phyloP scores from a whole-genome alignment of 2,113 vertebrate species.

The Trematomus loennbergii region DNA sequence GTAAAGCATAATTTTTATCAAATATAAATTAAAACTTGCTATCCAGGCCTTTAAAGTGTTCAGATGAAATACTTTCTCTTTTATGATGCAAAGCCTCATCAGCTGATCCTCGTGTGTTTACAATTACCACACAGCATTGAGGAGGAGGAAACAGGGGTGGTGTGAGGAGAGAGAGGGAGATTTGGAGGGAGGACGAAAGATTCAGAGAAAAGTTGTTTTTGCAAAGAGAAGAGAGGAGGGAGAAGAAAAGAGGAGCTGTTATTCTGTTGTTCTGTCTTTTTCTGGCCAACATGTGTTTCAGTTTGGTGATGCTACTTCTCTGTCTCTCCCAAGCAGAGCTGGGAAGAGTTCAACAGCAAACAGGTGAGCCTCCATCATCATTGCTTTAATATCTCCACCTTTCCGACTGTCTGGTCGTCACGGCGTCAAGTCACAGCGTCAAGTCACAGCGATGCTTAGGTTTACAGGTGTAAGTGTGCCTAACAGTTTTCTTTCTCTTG shows the following conservation, averaged over 20 bases:
- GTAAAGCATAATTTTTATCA: not conserved
- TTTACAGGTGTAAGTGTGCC: not conserved
- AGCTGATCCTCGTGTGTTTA: constrained; percentile 53
- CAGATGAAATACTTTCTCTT: constrained; percentile 4
- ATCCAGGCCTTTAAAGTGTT: not conserved
- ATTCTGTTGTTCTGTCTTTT: constrained; percentile 7
- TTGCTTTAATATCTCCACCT: not conserved
- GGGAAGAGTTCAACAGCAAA: constrained; percentile 53
- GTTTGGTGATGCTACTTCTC: constrained; percentile 63
- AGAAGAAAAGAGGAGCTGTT: constrained; percentile 19
- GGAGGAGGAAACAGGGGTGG: constrained; percentile 64
- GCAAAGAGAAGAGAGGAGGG: constrained; percentile 38
- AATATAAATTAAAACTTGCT: not conserved
- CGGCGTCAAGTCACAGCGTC: not conserved
- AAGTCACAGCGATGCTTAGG: not conserved
- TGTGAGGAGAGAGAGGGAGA: constrained; percentile 30
- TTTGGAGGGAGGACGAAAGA: constrained; percentile 23
- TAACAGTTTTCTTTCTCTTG: not conserved
- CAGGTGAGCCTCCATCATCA: constrained; percentile 71
- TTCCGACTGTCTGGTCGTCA: not conserved
- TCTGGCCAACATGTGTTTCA: constrained; percentile 60
- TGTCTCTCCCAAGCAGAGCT: constrained; percentile 57
- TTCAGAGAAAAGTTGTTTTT: constrained; percentile 20
- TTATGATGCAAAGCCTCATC: constrained; percentile 31
- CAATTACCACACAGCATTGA: constrained; percentile 58